These are phyloP conservation scores for Pyrgilauda ruficollis DNA, from an alignment of 2,113 vertebrate species.

Conservation along the genomic window DNA sequence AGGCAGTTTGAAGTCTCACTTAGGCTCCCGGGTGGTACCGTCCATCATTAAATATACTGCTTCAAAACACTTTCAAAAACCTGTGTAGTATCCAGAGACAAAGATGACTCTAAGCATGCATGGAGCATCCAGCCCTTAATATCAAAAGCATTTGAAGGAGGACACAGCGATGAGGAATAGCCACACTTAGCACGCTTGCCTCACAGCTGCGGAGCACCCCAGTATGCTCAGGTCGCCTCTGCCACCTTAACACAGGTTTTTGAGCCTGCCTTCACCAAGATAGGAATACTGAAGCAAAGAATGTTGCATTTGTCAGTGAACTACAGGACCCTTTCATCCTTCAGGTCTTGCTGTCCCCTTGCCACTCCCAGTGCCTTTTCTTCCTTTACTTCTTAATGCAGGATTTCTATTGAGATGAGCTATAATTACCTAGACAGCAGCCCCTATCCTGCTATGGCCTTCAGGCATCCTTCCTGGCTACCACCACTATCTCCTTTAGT, in stretches of 20 bases:
- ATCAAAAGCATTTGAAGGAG: neutral
- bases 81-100: neutral
- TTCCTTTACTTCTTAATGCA: neutral
- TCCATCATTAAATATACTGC: neutral
- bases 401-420: neutral
- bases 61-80: slow-evolving; percentile 37
- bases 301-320: neutral
- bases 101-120: neutral
- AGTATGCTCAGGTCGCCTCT: neutral
- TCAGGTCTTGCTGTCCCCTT: neutral
- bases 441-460: neutral
- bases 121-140: neutral
- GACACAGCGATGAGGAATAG: neutral
- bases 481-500: neutral
- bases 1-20: slow-evolving; percentile 59
- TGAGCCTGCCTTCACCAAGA: neutral
- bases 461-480: slow-evolving; percentile 28
- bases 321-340: neutral
- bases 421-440: neutral
- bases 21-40: slow-evolving; percentile 20
- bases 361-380: neutral
- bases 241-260: neutral
- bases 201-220: neutral
- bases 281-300: neutral
- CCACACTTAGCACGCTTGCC: neutral